These are phyloP conservation scores for Otus sunia DNA, from an alignment of 2,113 vertebrate species.

Conservation along the genomic window DNA sequence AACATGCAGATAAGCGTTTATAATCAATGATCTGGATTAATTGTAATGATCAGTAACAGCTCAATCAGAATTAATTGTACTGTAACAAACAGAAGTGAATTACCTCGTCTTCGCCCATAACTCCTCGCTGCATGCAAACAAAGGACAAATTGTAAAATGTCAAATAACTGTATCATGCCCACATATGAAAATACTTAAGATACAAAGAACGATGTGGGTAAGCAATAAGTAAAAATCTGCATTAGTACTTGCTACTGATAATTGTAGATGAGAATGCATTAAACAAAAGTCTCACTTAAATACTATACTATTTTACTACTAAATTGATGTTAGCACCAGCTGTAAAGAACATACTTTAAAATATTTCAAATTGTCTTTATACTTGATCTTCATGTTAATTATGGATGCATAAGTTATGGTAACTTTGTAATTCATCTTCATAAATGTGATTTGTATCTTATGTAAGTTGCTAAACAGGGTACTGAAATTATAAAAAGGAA, in stretches of 20 bases:
- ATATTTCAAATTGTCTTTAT: background rate
- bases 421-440: background rate
- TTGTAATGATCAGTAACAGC: conserved; percentile 63
- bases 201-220: conserved; percentile 62
- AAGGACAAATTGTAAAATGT: conserved; percentile 85
- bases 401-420: background rate
- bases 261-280: background rate
- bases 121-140: conserved; percentile 98
- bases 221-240: background rate
- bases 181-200: conserved; percentile 60
- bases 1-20: conserved; percentile 26
- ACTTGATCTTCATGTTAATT: background rate
- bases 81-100: conserved; percentile 80
- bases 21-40: conserved; percentile 54
- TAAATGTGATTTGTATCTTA: background rate
- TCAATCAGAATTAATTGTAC: conserved; percentile 71
- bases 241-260: background rate
- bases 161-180: conserved; percentile 68
- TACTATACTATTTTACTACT: background rate
- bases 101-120: conserved; percentile 99
- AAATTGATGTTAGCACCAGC: background rate
- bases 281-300: background rate
- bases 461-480: background rate
- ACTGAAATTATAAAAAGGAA: background rate
- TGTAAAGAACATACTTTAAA: background rate